Conservation (phyloP, 2,797 vertebrate genomes). For the Syncerus caffer region DNA sequence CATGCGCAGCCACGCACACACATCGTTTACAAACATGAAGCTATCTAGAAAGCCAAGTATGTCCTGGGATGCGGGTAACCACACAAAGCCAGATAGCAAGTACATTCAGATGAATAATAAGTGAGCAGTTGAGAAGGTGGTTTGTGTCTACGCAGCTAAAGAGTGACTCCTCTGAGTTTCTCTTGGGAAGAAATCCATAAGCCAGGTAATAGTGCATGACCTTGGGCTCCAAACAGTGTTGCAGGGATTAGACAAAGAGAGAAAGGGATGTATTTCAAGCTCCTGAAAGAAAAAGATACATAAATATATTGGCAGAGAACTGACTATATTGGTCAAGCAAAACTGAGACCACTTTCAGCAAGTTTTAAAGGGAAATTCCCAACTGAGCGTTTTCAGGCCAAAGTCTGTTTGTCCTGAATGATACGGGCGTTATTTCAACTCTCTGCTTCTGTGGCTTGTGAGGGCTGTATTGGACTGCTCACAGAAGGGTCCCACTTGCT, state of each 20-base stretch:
- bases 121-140: not conserved
- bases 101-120: not conserved
- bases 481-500: not conserved
- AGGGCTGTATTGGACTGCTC: not conserved
- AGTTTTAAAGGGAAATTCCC: conserved; percentile 40
- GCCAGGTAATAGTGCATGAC: not conserved
- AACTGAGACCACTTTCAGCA: not conserved
- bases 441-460: not conserved
- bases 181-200: conserved; percentile 36
- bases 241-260: conserved; percentile 28
- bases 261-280: not conserved
- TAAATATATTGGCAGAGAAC: conserved; percentile 27
- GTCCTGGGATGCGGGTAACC: not conserved
- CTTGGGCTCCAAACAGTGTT: not conserved
- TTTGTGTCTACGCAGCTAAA: not conserved
- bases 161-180: not conserved
- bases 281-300: not conserved
- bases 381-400: conserved; percentile 18
- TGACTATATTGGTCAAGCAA: conserved; percentile 12
- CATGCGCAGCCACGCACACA: not conserved
- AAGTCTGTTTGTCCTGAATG: not conserved
- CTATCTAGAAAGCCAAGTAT: not conserved
- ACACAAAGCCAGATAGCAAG: not conserved
- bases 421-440: not conserved
- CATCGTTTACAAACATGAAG: not conserved